Percentiles rank a stretch among this genome's conserved stretches.
phyloP scores from a whole-genome alignment of 2,888 invertebrate species.

The Iphiclides podalirius region DNA sequence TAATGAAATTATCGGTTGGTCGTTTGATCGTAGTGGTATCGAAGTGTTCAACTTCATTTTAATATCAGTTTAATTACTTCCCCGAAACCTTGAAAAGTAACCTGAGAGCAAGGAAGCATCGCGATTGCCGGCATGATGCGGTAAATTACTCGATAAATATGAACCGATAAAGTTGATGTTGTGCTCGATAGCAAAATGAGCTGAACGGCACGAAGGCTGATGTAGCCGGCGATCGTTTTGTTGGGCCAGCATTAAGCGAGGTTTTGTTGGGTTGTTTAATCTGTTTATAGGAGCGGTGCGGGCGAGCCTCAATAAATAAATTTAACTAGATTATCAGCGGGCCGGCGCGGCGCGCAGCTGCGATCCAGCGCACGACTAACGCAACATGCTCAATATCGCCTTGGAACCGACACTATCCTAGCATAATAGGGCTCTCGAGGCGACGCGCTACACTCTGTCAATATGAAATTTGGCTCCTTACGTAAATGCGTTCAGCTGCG shows the following conservation, averaged over 20 bases:
- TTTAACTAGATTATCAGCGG: conserved; percentile 67
- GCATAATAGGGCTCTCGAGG: too few relatives aligned
- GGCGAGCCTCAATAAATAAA: conserved; percentile 52
- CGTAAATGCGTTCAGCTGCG: too few relatives aligned
- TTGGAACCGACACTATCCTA: conserved; percentile 31
- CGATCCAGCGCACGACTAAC: not conserved
- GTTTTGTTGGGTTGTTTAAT: conserved; percentile 8
- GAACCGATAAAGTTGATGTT: conserved; percentile 11
- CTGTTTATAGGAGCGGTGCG: conserved; percentile 12
- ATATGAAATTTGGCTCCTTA: too few relatives aligned
- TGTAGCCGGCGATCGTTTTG: not conserved
- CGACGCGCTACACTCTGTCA: too few relatives aligned
- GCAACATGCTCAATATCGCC: conserved; percentile 44
- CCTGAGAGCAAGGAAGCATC: too few relatives aligned
- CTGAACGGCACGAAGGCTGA: conserved; percentile 9
- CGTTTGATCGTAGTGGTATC: not conserved
- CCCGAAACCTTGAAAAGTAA: too few relatives aligned
- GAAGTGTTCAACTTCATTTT: not conserved
- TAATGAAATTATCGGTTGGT: not conserved
- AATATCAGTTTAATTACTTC: not conserved
- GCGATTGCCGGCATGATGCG: not conserved
- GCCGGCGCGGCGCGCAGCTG: conserved; percentile 33
- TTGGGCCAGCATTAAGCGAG: not conserved
- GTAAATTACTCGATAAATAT: conserved; percentile 1
- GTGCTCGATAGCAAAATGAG: conserved; percentile 3